Evolutionary conservation across 2,888 invertebrate species (phyloP), one percentile per base, ranked within the genome.

Genomic region (Syritta pipiens): DNA sequence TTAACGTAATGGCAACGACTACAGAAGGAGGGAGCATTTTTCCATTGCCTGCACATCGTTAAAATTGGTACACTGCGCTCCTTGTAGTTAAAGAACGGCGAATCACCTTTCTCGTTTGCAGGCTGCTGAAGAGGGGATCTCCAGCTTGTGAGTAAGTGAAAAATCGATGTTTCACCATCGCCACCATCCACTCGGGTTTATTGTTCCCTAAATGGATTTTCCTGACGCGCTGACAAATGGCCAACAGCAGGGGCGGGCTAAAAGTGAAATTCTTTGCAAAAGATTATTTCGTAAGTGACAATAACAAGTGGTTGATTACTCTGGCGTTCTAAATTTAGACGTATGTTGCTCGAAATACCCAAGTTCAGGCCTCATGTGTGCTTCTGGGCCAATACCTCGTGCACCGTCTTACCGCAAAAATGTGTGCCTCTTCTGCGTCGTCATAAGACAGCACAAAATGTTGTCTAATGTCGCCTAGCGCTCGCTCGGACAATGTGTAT

Each of bases 281-380:
- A 68, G 14, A 19, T 42, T 65, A 20, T 51, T 44, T 20, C 51
- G 49, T 20, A 51, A 72, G 32, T 49, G 72, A 59, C 63, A 72
- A 63, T 51, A 57, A 55, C 72, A 72, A 72, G 72, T 72, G 72
- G 72, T 40, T 65, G 57, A 65, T 72, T 59, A 65, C 49, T 20
- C 28, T 49, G 17, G 9, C 44, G 14, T 49, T 65, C 57, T 72
- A 72, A 57, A 44, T 65, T 65, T 72, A 65, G 65, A 65, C 28
- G 48, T 42, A 57, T 44, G 51, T 60, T 69, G 44, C 44, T 35
- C 44, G 37, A 55, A 63, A 65, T 57, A 65, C 12, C 57, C 72
- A 72, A 72, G 57, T 72, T 72, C 65, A 51, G 46, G 32, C 57
- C 24, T 26, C 14, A 28, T 37, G n/a, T n/a, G n/a, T n/a, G n/a